Base-by-base conservation (phyloP, 2,797 vertebrate genomes). In the Catamblyrhynchus diadema region DNA sequence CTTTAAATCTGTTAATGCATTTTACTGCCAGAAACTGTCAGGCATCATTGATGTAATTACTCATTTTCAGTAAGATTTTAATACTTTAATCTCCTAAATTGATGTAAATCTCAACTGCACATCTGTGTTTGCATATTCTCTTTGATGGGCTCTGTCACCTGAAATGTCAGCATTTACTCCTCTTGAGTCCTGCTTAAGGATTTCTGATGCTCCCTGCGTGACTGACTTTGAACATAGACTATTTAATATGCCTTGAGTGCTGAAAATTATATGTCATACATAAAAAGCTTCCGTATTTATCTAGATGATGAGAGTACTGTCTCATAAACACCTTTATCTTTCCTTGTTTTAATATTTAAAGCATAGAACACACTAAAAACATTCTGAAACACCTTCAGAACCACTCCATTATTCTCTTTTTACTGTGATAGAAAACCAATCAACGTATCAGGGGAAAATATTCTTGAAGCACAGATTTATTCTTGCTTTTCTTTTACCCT, bases 31-130 rank as follows among this genome's bases (percentile, higher is more conserved):
- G 87, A 88, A 96, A 94, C 66, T 91, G 61, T 65, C 92, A 97
- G n/a, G 48, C 28, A 91, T 59, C 72, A 78, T 23, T 67, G 72
- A 75, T 88, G 64, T 67, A 96, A 94, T 88, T 95, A 95, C 81
- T 81, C 74, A 96, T 75, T 95, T 95, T 82, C 45, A 86, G 41
- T 66, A 96, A 93, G 87, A 96, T 82, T 94, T 87, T 88, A 96
- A 96, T 96, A 86, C 53, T 94, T 96, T 96, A 89, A 97, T 95
- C 86, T 88, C 45, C 74, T 79, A 95, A 74, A 90, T 81, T 85
- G 84, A 91, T 81, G 64, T 54, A 95, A 97, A 96, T 88, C 88
- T 94, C 86, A 94, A 50, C 42, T 75, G 69, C 81, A 97, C 92
- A 96, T 78, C 91, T 96, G 92, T 93, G 88, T 97, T 89, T 95